A percentile compares a stretch with the other conserved stretches of the same genome.
These are phyloP conservation scores for Dolichotis patagonum DNA, from an alignment of 2,113 vertebrate genomes.

Conservation along the genomic window DNA sequence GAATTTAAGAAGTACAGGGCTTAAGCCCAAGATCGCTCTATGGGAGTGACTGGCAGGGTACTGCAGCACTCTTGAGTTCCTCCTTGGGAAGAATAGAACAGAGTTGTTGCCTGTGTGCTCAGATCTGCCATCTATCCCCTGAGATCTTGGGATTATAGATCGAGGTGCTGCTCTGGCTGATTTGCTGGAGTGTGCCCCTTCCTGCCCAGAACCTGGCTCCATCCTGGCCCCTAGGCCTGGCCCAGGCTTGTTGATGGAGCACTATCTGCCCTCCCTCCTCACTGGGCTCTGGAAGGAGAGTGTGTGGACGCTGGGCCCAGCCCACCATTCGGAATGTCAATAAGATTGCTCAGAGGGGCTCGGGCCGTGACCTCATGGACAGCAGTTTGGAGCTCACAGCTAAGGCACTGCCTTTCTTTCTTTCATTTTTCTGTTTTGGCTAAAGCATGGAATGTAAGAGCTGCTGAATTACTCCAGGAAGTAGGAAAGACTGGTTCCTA, in stretches of 20 bases:
- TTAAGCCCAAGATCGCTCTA: background rate
- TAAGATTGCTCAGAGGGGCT: constrained; percentile 52
- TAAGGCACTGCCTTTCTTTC: constrained; percentile 24
- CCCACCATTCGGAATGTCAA: background rate
- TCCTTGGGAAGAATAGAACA: background rate
- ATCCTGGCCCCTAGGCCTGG: background rate
- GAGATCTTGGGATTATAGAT: background rate
- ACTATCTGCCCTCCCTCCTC: background rate
- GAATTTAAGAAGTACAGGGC: background rate
- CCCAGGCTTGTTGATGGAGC: constrained; percentile 15
- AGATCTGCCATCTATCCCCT: background rate
- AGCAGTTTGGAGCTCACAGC: constrained; percentile 17
- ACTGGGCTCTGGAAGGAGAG: background rate
- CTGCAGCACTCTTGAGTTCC: background rate
- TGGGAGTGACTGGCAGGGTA: background rate
- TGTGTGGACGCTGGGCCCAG: background rate
- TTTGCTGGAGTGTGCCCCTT: background rate
- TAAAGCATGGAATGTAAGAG: constrained; percentile 45
- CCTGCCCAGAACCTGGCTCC: constrained; percentile 35
- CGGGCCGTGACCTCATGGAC: constrained; percentile 7
- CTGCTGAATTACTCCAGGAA: background rate
- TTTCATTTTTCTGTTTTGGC: constrained; percentile 65
- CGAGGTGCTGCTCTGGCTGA: background rate
- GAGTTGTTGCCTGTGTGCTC: background rate
- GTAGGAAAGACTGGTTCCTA: background rate